phyloP scores from a whole-genome alignment of 2,113 vertebrate genomes.

The Mohoua ochrocephala region DNA sequence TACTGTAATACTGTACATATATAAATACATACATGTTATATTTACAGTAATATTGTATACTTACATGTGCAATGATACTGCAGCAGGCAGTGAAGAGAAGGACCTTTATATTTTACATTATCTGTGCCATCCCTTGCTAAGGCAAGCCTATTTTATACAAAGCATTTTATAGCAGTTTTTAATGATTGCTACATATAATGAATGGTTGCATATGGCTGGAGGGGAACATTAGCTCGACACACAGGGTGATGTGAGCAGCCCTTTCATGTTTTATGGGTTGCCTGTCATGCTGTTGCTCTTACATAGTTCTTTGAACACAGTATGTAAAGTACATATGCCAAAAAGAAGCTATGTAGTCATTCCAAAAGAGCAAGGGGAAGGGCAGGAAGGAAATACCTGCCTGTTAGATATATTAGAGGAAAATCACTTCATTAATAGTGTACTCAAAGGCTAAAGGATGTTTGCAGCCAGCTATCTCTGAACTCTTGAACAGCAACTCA shows the following conservation, averaged over 20 bases:
- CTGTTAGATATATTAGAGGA: conserved; percentile 29
- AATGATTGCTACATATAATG: neutral
- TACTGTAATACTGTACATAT: neutral
- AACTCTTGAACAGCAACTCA: neutral
- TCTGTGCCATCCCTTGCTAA: neutral
- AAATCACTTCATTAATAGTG: conserved; percentile 24
- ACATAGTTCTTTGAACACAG: conserved; percentile 38
- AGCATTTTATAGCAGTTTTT: conserved; percentile 22
- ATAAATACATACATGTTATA: neutral
- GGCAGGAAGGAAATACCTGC: conserved; percentile 63
- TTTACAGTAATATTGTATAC: neutral
- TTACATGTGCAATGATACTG: neutral
- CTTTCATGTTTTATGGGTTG: conserved; percentile 62
- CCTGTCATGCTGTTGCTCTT: conserved; percentile 43
- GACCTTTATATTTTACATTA: neutral
- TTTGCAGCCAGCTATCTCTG: conserved; percentile 14
- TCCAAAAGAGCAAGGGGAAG: conserved; percentile 42
- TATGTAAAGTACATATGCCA: conserved; percentile 29
- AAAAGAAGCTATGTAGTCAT: conserved; percentile 47
- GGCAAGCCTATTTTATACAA: neutral
- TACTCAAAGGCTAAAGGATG: conserved; percentile 10
- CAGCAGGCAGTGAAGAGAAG: neutral
- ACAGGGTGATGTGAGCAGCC: conserved; percentile 9
- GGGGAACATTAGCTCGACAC: conserved; percentile 12
- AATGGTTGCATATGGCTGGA: conserved; percentile 50